These are phyloP conservation scores for Drosophila longiperda DNA, from an alignment of 2,888 invertebrate species.

Conservation along the genomic window DNA sequence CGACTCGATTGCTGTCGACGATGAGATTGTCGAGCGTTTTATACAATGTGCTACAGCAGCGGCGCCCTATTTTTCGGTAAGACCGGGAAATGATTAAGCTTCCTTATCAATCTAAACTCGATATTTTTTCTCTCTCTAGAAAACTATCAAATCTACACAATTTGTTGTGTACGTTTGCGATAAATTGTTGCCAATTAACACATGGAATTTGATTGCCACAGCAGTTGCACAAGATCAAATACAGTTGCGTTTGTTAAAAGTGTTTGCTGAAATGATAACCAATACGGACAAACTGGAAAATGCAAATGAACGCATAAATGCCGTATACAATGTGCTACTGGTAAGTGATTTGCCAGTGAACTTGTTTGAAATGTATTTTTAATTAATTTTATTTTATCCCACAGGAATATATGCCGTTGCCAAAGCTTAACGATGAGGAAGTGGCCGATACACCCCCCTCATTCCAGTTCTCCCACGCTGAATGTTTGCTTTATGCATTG, in stretches of 20 bases:
- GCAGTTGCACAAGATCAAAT: constrained; percentile 88
- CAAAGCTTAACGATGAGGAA: constrained; percentile 89
- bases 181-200: constrained; percentile 91
- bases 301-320: constrained; percentile 90
- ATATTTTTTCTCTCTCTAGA: constrained; percentile 86
- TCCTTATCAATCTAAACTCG: constrained; percentile 11
- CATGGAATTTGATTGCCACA: constrained; percentile 87
- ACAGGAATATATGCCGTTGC: constrained; percentile 95
- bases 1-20: constrained; percentile 85
- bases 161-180: constrained; percentile 94
- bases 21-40: constrained; percentile 91
- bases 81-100: background rate
- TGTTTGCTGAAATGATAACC: constrained; percentile 93
- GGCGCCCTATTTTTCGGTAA: constrained; percentile 94
- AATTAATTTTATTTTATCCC: background rate
- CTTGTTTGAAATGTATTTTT: background rate
- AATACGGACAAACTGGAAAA: constrained; percentile 92
- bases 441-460: constrained; percentile 88
- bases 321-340: constrained; percentile 91
- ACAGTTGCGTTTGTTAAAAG: constrained; percentile 92
- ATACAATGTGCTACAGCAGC: constrained; percentile 94
- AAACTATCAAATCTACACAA: constrained; percentile 93
- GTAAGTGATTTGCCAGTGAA: constrained; percentile 85
- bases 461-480: constrained; percentile 96
- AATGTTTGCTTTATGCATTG: constrained; percentile 92